phyloP scores from a whole-genome alignment of 2,888 invertebrate genomes.

The Antitype chi region DNA sequence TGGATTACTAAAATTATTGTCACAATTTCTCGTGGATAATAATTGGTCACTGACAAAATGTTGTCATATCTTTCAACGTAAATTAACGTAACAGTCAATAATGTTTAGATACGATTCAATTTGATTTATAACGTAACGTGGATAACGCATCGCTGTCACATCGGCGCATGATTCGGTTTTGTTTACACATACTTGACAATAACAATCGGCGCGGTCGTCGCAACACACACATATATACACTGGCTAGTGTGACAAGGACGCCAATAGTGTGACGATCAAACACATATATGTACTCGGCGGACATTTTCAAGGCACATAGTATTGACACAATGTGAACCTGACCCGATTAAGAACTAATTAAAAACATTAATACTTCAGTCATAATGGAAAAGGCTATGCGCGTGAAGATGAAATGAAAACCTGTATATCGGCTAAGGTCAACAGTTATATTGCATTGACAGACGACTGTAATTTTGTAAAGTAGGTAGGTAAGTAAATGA shows the following conservation, averaged over 20 bases:
- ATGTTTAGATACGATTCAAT: constrained; percentile 36
- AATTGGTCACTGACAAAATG: constrained; percentile 2
- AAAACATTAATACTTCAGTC: constrained; percentile 62
- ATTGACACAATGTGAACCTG: constrained; percentile 67
- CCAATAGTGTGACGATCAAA: constrained; percentile 55
- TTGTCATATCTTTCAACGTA: not conserved
- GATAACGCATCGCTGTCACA: constrained; percentile 67
- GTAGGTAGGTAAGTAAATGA: not conserved
- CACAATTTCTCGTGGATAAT: not conserved
- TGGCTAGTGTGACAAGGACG: constrained; percentile 69
- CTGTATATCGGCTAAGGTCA: constrained; percentile 54
- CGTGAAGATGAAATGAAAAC: constrained; percentile 48
- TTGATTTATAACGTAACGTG: constrained; percentile 61
- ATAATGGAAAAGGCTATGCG: constrained; percentile 56
- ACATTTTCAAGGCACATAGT: constrained; percentile 62
- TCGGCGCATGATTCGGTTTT: constrained; percentile 76
- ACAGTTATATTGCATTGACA: constrained; percentile 22
- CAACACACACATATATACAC: constrained; percentile 60
- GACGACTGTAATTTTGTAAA: constrained; percentile 8
- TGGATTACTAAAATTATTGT: not conserved
- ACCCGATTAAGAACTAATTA: constrained; percentile 71
- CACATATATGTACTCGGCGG: constrained; percentile 51
- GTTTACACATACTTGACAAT: constrained; percentile 84
- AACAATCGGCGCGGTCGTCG: constrained; percentile 76
- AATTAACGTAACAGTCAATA: constrained; percentile 25